A percentile compares a stretch with the other conserved stretches of the same genome.
Evolutionary conservation across 2,888 invertebrate genomes (phyloP).

Genomic region (Oligia latruncula): DNA sequence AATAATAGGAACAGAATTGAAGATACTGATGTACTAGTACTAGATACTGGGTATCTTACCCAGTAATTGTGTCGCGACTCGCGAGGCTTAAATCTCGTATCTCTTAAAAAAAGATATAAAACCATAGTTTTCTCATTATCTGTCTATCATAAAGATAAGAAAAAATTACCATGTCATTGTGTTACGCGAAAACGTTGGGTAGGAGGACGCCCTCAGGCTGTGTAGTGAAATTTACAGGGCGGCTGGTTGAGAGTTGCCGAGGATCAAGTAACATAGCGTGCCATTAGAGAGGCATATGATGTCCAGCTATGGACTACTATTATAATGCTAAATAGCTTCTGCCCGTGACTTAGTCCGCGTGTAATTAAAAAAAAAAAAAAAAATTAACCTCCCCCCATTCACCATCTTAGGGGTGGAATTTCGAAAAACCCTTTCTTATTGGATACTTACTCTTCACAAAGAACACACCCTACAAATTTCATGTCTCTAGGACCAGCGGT

Average conservation of each 20-base stretch:
- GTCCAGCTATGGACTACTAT: neutral
- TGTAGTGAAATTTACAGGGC: neutral
- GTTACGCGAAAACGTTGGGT: neutral
- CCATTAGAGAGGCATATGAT: neutral
- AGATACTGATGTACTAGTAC: no score
- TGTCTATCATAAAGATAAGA: neutral
- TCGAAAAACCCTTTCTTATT: no score
- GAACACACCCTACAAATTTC: no score
- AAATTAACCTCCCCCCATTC: no score
- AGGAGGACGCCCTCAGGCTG: neutral
- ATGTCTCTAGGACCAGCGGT: no score
- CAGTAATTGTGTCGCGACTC: neutral
- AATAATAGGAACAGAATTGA: neutral
- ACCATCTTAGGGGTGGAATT: no score
- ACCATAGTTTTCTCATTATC: constrained; percentile 9
- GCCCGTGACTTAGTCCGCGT: no score
- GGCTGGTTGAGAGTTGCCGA: neutral
- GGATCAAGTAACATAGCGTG: neutral
- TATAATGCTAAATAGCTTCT: neutral
- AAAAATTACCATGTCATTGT: neutral
- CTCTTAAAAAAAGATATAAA: constrained; percentile 14
- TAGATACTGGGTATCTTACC: no score
- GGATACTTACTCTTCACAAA: no score
- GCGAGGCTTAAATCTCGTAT: neutral
- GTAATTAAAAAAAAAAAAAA: no score